Percentiles rank a stretch among this genome's conserved stretches.
Evolutionary conservation across 2,113 vertebrate genomes (phyloP).

Genomic region (Vulpes lagopus): DNA sequence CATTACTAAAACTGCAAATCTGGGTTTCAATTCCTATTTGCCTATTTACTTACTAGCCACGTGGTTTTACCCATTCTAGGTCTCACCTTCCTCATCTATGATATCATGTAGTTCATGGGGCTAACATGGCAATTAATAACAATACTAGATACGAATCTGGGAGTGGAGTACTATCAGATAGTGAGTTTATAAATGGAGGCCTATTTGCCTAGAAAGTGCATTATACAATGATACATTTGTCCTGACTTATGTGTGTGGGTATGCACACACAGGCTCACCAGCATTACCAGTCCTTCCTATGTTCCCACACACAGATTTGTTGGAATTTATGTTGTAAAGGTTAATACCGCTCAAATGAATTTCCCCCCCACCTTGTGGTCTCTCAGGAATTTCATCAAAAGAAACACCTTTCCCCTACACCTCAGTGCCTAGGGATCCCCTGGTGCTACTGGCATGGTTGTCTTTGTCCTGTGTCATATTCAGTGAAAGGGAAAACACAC

Average conservation of each 20-base stretch:
- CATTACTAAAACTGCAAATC: not conserved
- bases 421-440: not conserved
- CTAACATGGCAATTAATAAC: not conserved
- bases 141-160: not conserved
- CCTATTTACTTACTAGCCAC: not conserved
- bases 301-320: not conserved
- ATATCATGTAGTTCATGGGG: not conserved
- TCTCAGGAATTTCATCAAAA: not conserved
- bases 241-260: not conserved
- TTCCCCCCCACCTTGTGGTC: not conserved
- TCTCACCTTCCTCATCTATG: not conserved
- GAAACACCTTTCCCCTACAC: not conserved
- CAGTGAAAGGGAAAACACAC: not conserved
- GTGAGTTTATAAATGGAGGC: not conserved
- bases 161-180: not conserved
- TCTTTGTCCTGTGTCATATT: not conserved
- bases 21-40: not conserved
- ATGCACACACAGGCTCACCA: not conserved
- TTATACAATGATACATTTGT: not conserved
- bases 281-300: not conserved
- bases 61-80: not conserved
- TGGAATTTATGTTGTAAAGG: slow-evolving; percentile 16
- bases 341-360: not conserved
- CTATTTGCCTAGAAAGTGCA: not conserved
- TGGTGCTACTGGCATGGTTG: not conserved